Conservation (phyloP, 2,888 invertebrate species). For the Drosophila helvetica region DNA sequence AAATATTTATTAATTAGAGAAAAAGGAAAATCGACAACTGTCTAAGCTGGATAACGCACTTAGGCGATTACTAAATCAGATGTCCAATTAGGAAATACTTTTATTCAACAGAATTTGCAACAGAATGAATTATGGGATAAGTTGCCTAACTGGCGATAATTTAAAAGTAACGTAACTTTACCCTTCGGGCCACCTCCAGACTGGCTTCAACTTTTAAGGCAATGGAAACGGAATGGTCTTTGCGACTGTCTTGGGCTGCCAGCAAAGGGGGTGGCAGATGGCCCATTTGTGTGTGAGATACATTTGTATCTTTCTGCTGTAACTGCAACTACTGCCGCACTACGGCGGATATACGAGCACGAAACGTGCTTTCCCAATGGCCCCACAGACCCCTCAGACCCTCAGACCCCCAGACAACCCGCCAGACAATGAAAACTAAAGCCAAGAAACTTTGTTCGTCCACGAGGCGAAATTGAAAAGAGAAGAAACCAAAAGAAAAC, state of each 20-base stretch:
- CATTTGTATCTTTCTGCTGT: conserved; percentile 49
- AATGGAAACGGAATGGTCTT: conserved; percentile 16
- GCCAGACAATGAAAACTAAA: conserved; percentile 60
- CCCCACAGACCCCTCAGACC: conserved; percentile 42
- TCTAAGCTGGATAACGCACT: background rate
- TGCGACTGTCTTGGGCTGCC: conserved; percentile 47
- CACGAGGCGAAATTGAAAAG: background rate
- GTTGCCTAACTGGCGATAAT: no score
- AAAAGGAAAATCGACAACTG: background rate
- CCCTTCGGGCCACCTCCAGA: background rate
- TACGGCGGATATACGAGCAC: conserved; percentile 68
- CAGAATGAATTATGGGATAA: no score
- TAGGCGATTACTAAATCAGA: no score
- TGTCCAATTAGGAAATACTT: background rate
- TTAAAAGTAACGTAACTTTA: no score
- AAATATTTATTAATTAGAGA: no score
- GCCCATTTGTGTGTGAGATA: conserved; percentile 48
- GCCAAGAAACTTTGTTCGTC: conserved; percentile 16
- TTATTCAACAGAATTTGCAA: background rate
- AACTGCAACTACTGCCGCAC: conserved; percentile 26
- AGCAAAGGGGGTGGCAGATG: conserved; percentile 32
- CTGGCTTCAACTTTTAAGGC: conserved; percentile 10
- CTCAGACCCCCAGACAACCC: conserved; percentile 63
- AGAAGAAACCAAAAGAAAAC: conserved; percentile 1
- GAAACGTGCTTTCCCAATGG: conserved; percentile 75